Base-by-base conservation (phyloP, 2,888 invertebrate species). In the Nycteola revayana region DNA sequence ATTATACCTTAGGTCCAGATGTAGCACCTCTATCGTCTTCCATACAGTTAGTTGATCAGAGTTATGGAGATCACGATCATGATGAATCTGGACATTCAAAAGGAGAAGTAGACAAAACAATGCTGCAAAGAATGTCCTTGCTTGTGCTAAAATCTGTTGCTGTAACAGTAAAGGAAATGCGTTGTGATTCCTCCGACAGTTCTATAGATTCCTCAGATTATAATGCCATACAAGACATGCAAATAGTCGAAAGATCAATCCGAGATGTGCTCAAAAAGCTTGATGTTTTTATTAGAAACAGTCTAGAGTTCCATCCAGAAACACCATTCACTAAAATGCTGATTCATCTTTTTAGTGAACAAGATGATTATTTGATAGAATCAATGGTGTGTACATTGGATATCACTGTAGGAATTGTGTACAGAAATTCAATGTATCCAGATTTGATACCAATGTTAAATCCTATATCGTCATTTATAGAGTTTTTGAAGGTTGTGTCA, bases 381-480 rank as follows among this genome's bases (percentile, higher is more conserved):
- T 94, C 96, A 1, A 96, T 97, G 96, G 95, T 97, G 4, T 96
- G 96, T 73, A 95, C 95, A 21, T 79, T 97, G 28, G 96, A 97
- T 75, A 96, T 96, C 26, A 95, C 95, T 0, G 93, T 94, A 10
- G 96, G 96, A 23, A 93, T 96, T 36, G 94, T 94, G 11, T 94
- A 95, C 68, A 91, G 95, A 30, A 94, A 95, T 63, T 93, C 94
- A 0, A 92, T 94, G 38, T 94, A 94, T 58, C 94, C 94, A 1
- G 95, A 95, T 75, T 86, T 96, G 51, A 92, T 95, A 56, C 91
- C 93, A 3, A 94, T 95, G 92, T 83, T 97, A 29, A 96, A 95
- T 83, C 96, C 96, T 0, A 93, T 95, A 35, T 91, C 93, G 32
- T 95, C 96, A n/a, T 96, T 96, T 62, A 92, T 96, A 42, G 95